Evolutionary conservation across 2,888 invertebrate genomes (phyloP), one percentile per base, ranked within the genome.

Genomic region (Phyto melanocephala): DNA sequence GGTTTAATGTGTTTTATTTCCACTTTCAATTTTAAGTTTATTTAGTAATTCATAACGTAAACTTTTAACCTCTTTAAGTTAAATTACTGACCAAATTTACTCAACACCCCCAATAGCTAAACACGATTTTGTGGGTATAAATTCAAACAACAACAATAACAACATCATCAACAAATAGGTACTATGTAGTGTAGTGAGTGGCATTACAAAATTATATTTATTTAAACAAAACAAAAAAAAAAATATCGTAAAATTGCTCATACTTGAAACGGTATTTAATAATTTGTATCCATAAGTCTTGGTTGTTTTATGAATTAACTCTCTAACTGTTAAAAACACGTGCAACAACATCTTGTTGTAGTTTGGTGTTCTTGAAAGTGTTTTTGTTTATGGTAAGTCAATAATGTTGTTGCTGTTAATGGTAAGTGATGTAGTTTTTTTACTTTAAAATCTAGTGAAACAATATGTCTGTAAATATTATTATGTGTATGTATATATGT

Each of bases 31-130:
- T 40, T 24, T 58, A n/a, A n/a, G n/a, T n/a, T 28, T 10, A 11
- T 40, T 10, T 28, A 37, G n/a, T 13, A 71, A 76, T 65, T 52
- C 28, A 76, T 54, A 62, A 71, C 42, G 35, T 76, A 58, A 71
- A 81, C 76, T 67, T 80, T 81, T 76, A 67, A 81, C 71, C 80
- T 67, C 70, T 81, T 76, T 76, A 71, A 65, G 71, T 76, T 81
- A 76, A 81, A 81, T 76, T 81, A 60, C 80, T 76, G 76, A 65
- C 71, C 70, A 76, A 76, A 76, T 76, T 76, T 75, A 54, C 71
- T 35, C 76, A 76, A 81, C 76, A 81, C 80, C 80, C 80, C 80
- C 80, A 76, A 76, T 60, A 76, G 80, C 76, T 67, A 76, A 81
- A 65, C 80, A 81, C 80, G 80, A 81, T 60, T 81, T 71, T 60